phyloP scores from a whole-genome alignment of 2,888 invertebrate genomes.

The Drosophila siamana region DNA sequence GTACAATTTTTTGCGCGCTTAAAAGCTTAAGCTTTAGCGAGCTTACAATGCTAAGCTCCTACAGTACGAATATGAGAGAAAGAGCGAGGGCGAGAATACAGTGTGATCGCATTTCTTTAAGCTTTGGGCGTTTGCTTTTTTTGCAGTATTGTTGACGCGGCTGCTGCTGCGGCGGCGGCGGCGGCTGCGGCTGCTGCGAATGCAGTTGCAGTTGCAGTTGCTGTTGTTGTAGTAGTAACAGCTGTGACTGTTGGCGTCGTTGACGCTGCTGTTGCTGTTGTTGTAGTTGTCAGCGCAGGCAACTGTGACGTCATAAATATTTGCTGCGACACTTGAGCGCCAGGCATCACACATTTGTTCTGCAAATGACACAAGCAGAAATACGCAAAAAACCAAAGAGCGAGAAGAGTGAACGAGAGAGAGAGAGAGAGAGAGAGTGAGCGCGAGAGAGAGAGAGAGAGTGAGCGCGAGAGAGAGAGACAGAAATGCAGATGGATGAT shows the following conservation, averaged over 20 bases:
- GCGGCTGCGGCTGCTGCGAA: constrained; percentile 13
- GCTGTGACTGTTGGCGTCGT: constrained; percentile 13
- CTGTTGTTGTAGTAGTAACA: constrained; percentile 26
- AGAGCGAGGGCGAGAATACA: constrained; percentile 6
- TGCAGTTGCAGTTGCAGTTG: constrained; percentile 21
- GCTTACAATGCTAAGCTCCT: constrained; percentile 1
- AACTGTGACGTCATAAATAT: constrained; percentile 83
- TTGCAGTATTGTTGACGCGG: constrained; percentile 23
- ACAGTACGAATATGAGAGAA: background rate
- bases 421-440: constrained; percentile 6
- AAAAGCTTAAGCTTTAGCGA: constrained; percentile 33
- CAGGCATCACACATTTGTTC: constrained; percentile 85
- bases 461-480: background rate
- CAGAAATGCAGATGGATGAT: background rate
- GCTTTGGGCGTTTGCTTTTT: constrained; percentile 50
- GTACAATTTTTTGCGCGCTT: constrained; percentile 50
- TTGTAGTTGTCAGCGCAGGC: constrained; percentile 33
- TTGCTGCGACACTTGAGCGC: constrained; percentile 78
- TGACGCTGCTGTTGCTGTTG: constrained; percentile 26
- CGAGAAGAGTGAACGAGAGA: constrained; percentile 14
- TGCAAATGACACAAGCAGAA: constrained; percentile 68
- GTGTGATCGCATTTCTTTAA: constrained; percentile 32
- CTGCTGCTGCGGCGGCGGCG: constrained; percentile 28
- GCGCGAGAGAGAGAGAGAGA: constrained; percentile 5
- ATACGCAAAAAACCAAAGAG: constrained; percentile 32